These are phyloP conservation scores for Conops quadrifasciatus DNA, from an alignment of 2,888 invertebrate genomes.

Conservation along the genomic window DNA sequence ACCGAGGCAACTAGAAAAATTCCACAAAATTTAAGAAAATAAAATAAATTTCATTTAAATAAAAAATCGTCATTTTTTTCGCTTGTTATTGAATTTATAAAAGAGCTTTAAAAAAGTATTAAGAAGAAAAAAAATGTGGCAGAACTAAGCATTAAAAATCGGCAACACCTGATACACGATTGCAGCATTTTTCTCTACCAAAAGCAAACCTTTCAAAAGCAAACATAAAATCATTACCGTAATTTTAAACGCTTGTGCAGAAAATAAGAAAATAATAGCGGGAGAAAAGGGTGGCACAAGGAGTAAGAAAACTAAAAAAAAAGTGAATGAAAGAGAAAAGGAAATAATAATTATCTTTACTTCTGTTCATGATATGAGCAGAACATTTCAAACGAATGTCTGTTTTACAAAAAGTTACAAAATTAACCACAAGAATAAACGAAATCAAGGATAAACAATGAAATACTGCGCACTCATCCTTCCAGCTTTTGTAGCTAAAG, in stretches of 20 bases:
- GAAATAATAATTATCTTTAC: slow-evolving; percentile 8
- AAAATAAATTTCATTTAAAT: background rate
- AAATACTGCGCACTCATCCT: background rate
- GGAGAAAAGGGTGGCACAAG: background rate
- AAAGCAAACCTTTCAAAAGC: too few relatives aligned
- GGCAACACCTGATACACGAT: too few relatives aligned
- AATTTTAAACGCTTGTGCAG: background rate
- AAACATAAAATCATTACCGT: background rate
- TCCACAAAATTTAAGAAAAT: background rate
- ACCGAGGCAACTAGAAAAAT: too few relatives aligned
- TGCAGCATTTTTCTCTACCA: too few relatives aligned
- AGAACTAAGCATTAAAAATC: too few relatives aligned
- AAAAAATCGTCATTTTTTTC: background rate
- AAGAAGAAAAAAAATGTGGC: too few relatives aligned
- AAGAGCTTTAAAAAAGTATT: too few relatives aligned
- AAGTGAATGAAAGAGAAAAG: background rate
- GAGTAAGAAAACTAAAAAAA: background rate
- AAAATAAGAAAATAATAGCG: too few relatives aligned
- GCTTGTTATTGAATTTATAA: too few relatives aligned
- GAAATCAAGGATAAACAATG: background rate
- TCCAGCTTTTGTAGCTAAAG: background rate
- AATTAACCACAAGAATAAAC: slow-evolving; percentile 13
- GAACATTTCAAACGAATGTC: slow-evolving; percentile 27
- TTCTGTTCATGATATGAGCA: slow-evolving; percentile 33
- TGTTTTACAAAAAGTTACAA: background rate